These are phyloP conservation scores for Hypotaenidia okinawae DNA, from an alignment of 2,797 vertebrate genomes.

Conservation along the genomic window DNA sequence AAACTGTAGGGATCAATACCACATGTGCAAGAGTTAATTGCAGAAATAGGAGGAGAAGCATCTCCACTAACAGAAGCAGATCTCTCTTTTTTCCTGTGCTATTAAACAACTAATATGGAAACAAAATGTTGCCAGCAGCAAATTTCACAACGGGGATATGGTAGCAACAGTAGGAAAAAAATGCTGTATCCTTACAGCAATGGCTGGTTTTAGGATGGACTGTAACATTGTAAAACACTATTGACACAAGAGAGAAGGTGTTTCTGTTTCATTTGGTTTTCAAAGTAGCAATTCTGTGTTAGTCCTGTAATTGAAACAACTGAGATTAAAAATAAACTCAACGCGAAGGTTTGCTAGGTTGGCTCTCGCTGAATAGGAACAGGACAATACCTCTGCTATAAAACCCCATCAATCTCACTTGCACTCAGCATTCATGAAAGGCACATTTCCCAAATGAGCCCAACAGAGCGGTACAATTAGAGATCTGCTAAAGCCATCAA, in stretches of 20 bases:
- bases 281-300: neutral
- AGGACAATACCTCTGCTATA: slow-evolving; percentile 19
- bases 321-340: slow-evolving; percentile 21
- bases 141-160: neutral
- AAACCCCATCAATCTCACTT: slow-evolving; percentile 41
- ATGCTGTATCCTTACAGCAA: neutral
- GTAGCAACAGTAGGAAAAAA: neutral
- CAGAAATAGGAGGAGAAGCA: neutral
- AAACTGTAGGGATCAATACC: neutral
- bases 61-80: neutral
- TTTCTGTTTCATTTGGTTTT: neutral
- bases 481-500: neutral
- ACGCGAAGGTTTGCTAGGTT: neutral
- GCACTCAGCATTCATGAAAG: neutral
- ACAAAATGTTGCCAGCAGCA: neutral
- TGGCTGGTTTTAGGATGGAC: neutral
- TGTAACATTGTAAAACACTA: neutral
- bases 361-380: slow-evolving; percentile 23
- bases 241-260: neutral
- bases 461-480: neutral
- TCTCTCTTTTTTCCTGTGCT: neutral
- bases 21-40: neutral
- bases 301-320: neutral
- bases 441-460: neutral
- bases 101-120: neutral